Conservation (phyloP, 2,888 invertebrate genomes). For the Ennomos quercinarius region DNA sequence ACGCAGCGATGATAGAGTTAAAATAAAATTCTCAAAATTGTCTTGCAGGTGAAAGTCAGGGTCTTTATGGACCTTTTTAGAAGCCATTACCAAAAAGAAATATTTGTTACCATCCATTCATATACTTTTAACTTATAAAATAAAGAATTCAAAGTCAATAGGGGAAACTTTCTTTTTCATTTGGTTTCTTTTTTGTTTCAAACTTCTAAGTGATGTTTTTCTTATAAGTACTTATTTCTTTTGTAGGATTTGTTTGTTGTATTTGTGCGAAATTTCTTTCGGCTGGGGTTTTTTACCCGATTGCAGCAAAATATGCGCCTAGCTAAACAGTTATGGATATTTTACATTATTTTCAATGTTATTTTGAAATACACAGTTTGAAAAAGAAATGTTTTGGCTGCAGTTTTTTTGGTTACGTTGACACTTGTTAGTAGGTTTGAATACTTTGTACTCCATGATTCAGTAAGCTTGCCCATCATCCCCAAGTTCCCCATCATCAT, state of each 20-base stretch:
- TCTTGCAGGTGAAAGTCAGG: too few relatives aligned
- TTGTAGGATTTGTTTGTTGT: conserved; percentile 3
- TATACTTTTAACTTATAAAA: conserved; percentile 17
- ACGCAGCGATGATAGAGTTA: too few relatives aligned
- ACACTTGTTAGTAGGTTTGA: too few relatives aligned
- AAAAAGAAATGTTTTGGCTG: too few relatives aligned
- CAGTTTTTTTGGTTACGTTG: too few relatives aligned
- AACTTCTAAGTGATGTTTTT: conserved; percentile 29
- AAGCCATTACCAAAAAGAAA: conserved; percentile 22
- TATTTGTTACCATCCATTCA: conserved; percentile 19
- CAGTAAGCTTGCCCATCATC: not conserved
- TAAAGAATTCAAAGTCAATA: conserved; percentile 27
- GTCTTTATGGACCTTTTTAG: too few relatives aligned
- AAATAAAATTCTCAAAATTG: too few relatives aligned
- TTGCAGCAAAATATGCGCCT: too few relatives aligned
- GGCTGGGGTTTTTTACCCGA: not conserved
- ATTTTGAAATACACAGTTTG: too few relatives aligned
- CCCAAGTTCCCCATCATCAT: too few relatives aligned
- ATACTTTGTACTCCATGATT: not conserved
- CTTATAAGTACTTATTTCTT: conserved; percentile 15
- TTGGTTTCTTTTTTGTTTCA: conserved; percentile 30
- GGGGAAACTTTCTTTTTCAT: conserved; percentile 31
- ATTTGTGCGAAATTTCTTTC: conserved; percentile 3
- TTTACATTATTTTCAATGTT: too few relatives aligned
- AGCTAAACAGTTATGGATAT: too few relatives aligned